Evolutionary conservation across 2,113 vertebrate species (phyloP).

Genomic region (Pelecanus crispus): DNA sequence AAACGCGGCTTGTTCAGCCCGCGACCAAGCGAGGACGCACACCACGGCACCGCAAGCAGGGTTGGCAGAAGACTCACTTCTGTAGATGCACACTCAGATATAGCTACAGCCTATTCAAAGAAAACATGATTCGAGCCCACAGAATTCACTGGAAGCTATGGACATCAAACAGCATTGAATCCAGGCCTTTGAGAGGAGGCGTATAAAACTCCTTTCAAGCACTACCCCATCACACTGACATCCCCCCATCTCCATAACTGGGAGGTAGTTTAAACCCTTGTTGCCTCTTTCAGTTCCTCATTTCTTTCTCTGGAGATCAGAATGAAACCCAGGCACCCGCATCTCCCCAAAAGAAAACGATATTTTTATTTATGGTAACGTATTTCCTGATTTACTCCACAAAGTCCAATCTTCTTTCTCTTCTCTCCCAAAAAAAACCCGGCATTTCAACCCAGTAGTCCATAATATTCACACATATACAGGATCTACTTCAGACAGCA

Average conservation of each 20-base stretch:
- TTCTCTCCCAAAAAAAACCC: background rate
- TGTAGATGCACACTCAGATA: background rate
- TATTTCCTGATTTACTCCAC: background rate
- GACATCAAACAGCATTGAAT: background rate
- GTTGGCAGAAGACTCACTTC: background rate
- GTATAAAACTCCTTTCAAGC: background rate
- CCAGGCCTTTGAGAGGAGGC: background rate
- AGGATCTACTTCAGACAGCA: background rate
- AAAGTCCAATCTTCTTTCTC: background rate
- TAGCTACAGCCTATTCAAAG: background rate
- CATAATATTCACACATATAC: background rate
- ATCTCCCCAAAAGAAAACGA: background rate
- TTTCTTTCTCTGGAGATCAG: background rate
- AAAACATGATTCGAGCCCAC: accelerated
- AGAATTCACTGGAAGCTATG: background rate
- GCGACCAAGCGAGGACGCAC: accelerated
- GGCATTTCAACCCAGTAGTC: background rate
- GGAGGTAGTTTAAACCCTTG: background rate
- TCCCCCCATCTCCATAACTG: background rate
- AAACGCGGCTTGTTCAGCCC: accelerated
- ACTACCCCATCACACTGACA: background rate
- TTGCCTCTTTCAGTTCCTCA: background rate
- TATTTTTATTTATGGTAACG: background rate
- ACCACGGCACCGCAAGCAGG: background rate
- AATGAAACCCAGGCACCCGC: background rate